These are phyloP conservation scores for Drosophila novamexicana DNA, from an alignment of 1,140 invertebrate genomes.

Conservation along the genomic window DNA sequence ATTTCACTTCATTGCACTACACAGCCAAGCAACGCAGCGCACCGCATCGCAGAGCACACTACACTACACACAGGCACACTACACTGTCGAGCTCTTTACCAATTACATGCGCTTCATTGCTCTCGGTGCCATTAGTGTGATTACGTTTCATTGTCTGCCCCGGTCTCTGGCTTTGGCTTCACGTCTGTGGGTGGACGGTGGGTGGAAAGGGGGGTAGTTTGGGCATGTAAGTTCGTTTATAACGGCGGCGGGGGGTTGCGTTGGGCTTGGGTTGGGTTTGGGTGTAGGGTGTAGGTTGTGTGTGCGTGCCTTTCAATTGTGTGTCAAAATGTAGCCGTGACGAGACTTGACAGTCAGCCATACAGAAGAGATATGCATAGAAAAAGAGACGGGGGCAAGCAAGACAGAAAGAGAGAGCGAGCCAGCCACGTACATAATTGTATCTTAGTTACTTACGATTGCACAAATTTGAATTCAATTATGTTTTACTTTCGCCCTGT, in stretches of 20 bases:
- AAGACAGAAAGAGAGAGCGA: constrained; percentile 28
- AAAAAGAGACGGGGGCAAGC: constrained; percentile 1
- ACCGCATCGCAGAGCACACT: constrained; percentile 21
- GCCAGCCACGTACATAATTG: constrained; percentile 80
- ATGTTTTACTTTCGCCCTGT: constrained; percentile 58
- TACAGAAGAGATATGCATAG: constrained; percentile 33
- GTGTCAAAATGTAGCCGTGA: constrained; percentile 82
- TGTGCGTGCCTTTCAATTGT: constrained; percentile 81
- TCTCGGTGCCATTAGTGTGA: constrained; percentile 81
- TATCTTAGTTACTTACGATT: constrained; percentile 83
- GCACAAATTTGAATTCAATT: constrained; percentile 63
- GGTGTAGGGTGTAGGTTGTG: constrained; percentile 29
- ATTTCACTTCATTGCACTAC: constrained; percentile 51
- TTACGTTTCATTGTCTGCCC: constrained; percentile 81
- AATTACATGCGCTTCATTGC: constrained; percentile 83
- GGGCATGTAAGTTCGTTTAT: constrained; percentile 29
- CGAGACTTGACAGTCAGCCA: constrained; percentile 72
- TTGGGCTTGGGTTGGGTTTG: not conserved
- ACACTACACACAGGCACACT: constrained; percentile 40
- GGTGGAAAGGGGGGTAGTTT: not conserved
- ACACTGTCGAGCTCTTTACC: constrained; percentile 81
- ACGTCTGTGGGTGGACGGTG: constrained; percentile 10
- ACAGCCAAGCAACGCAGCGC: constrained; percentile 9
- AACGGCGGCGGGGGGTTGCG: not conserved
- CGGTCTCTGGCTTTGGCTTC: constrained; percentile 49